Evolutionary conservation across 92 coral and sea anemone genomes (phyloP).

Genomic region (Actinernus sp.): DNA sequence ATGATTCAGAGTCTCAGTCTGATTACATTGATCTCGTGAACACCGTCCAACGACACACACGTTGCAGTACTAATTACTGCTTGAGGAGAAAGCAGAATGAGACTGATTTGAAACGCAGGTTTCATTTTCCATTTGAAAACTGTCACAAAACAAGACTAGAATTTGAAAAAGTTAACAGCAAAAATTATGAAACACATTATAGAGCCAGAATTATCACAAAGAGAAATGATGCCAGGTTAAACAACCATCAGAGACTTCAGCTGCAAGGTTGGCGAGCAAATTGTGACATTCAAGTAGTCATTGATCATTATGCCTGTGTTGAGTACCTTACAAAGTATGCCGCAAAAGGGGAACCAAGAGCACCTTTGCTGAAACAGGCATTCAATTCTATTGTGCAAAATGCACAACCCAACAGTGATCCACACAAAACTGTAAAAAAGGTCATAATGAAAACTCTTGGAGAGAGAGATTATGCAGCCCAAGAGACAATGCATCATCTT

Average conservation of each 20-base stretch:
- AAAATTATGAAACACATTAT: slow-evolving; percentile 49
- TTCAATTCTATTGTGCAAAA: slow-evolving; percentile 36
- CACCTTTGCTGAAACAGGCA: slow-evolving; percentile 40
- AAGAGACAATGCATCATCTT: slow-evolving; percentile 69
- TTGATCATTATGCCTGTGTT: slow-evolving; percentile 3
- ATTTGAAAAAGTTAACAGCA: slow-evolving; percentile 67
- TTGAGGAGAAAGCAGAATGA: slow-evolving; percentile 59
- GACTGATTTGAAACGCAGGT: slow-evolving; percentile 58
- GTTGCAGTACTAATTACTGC: slow-evolving; percentile 63
- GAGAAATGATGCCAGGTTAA: slow-evolving; percentile 49
- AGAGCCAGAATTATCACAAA: slow-evolving; percentile 56
- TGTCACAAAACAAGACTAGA: slow-evolving; percentile 42
- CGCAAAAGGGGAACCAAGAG: slow-evolving; percentile 53
- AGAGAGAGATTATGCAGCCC: slow-evolving; percentile 67
- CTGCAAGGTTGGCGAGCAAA: slow-evolving; percentile 34
- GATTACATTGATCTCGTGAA: slow-evolving; percentile 61
- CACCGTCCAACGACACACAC: slow-evolving; percentile 54
- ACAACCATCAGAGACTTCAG: slow-evolving; percentile 44
- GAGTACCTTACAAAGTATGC: slow-evolving; percentile 53
- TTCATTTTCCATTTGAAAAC: slow-evolving; percentile 55
- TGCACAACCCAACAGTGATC: slow-evolving; percentile 18
- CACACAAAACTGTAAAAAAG: slow-evolving; percentile 48
- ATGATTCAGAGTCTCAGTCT: slow-evolving; percentile 36
- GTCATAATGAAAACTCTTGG: slow-evolving; percentile 66
- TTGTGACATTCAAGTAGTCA: slow-evolving; percentile 17